phyloP scores from a whole-genome alignment of 2,888 invertebrate species.

The Neoitamus cyanurus region DNA sequence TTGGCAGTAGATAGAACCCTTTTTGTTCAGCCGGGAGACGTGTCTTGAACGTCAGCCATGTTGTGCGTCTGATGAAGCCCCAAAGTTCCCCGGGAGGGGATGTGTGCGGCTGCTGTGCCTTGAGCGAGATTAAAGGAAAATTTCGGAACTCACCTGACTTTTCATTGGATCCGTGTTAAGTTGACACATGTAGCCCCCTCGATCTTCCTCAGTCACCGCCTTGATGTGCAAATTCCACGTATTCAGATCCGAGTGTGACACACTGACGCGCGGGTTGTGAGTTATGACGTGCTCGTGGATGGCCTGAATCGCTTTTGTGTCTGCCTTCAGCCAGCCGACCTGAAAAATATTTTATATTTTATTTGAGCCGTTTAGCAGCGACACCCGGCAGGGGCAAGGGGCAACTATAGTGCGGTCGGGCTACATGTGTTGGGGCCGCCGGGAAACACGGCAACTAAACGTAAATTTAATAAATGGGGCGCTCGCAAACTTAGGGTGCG shows the following conservation, averaged over 20 bases:
- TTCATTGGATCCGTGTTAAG: constrained; percentile 96
- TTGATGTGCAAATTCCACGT: constrained; percentile 93
- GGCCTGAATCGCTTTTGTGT: constrained; percentile 92
- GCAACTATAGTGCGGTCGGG: not conserved
- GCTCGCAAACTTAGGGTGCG: not conserved
- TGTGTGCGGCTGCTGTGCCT: not conserved
- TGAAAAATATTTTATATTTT: constrained; percentile 64
- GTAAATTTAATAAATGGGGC: constrained; percentile 38
- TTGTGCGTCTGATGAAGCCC: not conserved
- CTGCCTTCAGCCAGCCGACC: constrained; percentile 95
- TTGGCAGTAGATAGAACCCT: not conserved
- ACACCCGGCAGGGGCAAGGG: not conserved
- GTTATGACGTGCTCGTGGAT: constrained; percentile 93
- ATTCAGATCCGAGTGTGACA: constrained; percentile 85
- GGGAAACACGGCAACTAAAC: constrained; percentile 19
- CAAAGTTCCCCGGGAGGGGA: not conserved
- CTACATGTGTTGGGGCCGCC: not conserved
- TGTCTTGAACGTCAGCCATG: constrained; percentile 12
- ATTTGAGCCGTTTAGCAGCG: not conserved
- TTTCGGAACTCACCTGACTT: constrained; percentile 77
- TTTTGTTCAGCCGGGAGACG: not conserved
- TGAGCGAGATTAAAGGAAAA: constrained; percentile 44
- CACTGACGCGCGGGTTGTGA: constrained; percentile 87
- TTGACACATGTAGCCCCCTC: constrained; percentile 93
- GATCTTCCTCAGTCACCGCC: constrained; percentile 86